Evolutionary conservation across 2,797 vertebrate genomes (phyloP).

Genomic region (Oreortyx pictus): DNA sequence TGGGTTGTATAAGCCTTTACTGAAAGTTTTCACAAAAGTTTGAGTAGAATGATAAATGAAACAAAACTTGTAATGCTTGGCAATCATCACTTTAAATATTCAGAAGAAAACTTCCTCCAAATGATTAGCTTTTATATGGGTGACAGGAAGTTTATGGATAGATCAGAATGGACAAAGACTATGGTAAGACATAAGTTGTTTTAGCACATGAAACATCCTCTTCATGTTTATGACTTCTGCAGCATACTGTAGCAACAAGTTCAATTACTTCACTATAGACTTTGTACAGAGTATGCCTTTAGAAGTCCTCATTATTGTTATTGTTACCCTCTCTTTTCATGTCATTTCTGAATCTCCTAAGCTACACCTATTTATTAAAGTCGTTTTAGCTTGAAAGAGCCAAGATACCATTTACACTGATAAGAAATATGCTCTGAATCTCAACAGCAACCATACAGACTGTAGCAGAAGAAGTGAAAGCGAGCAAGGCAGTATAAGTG

Average conservation of each 20-base stretch:
- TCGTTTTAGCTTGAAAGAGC: background rate
- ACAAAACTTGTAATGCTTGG: background rate
- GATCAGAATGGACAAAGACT: background rate
- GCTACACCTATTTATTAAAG: background rate
- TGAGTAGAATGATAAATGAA: background rate
- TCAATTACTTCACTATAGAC: background rate
- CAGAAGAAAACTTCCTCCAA: background rate
- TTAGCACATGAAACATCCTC: background rate
- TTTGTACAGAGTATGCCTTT: background rate
- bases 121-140: background rate
- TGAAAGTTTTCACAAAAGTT: background rate
- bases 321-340: background rate
- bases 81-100: background rate
- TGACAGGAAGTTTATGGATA: background rate
- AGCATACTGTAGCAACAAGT: background rate
- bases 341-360: background rate
- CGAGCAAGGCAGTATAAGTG: background rate
- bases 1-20: background rate
- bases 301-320: background rate
- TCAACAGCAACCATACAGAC: background rate
- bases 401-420: background rate
- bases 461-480: background rate
- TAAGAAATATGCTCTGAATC: background rate
- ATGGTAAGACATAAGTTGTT: background rate
- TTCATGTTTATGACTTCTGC: background rate